Conservation (phyloP, 2,888 invertebrate genomes). For the Chrysina gloriosa region DNA sequence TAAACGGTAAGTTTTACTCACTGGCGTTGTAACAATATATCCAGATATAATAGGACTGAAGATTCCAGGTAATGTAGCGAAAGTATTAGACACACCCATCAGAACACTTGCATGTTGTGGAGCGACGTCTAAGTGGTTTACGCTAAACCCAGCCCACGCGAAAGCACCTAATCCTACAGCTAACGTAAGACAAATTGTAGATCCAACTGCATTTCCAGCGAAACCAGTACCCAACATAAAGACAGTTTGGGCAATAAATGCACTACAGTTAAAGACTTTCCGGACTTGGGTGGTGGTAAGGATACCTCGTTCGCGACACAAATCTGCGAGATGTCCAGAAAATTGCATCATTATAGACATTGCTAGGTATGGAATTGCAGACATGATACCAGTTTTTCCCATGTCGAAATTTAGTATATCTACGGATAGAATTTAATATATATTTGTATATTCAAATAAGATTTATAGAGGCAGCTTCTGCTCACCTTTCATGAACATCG, state of each 20-base stretch:
- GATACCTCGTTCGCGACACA: conserved; percentile 73
- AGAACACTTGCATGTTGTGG: conserved; percentile 91
- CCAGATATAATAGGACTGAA: conserved; percentile 88
- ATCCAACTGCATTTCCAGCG: conserved; percentile 73
- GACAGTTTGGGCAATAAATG: conserved; percentile 82
- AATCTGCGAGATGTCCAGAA: conserved; percentile 87
- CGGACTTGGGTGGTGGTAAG: conserved; percentile 80
- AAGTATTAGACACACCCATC: conserved; percentile 92
- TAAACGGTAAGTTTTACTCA: conserved; percentile 40
- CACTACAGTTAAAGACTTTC: conserved; percentile 76
- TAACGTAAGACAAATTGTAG: conserved; percentile 85
- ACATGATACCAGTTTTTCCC: conserved; percentile 83
- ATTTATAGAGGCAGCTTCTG: no score
- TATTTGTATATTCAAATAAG: no score
- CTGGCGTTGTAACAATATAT: conserved; percentile 79
- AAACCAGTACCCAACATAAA: conserved; percentile 89
- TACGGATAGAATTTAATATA: conserved; percentile 65
- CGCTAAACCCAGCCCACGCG: conserved; percentile 90
- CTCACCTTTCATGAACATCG: conserved; percentile 84
- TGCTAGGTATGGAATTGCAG: conserved; percentile 88
- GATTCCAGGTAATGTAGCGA: conserved; percentile 92
- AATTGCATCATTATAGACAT: conserved; percentile 86
- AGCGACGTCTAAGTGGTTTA: conserved; percentile 90
- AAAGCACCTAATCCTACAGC: conserved; percentile 93
- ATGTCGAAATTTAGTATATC: conserved; percentile 80